Evolutionary conservation across 2,113 vertebrate species (phyloP).

Genomic region (Leptodactylus fuscus): DNA sequence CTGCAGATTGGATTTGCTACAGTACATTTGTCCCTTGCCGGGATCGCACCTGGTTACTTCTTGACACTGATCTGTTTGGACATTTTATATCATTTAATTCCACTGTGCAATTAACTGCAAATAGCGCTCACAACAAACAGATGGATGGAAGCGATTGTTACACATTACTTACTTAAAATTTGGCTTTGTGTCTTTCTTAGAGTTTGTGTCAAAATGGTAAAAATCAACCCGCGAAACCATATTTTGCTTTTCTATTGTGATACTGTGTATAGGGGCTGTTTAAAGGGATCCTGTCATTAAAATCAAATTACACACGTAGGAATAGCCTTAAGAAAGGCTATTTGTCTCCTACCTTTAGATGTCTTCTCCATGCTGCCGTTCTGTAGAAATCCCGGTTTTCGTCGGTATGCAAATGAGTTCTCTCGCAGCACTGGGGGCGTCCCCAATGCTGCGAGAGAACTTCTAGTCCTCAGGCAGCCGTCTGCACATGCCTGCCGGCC

Average conservation of each 20-base stretch:
- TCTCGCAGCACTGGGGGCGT: no score
- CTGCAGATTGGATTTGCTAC: constrained; percentile 34
- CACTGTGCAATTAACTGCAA: constrained; percentile 73
- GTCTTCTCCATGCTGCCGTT: no score
- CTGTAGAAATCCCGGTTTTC: no score
- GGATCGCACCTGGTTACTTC: constrained; percentile 70
- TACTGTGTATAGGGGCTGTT: neutral
- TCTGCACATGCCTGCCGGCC: no score
- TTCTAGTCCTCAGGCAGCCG: no score
- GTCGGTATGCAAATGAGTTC: no score
- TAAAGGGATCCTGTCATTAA: no score
- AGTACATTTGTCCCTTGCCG: constrained; percentile 37
- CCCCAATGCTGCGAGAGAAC: no score
- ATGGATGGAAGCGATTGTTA: constrained; percentile 57
- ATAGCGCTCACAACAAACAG: constrained; percentile 66
- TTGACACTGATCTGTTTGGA: constrained; percentile 79
- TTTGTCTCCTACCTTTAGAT: no score
- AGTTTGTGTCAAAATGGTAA: neutral
- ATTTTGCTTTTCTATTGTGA: neutral
- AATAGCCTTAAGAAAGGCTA: no score
- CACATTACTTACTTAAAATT: neutral
- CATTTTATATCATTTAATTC: constrained; percentile 77
- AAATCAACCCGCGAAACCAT: neutral
- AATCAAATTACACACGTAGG: no score
- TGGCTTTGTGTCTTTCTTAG: neutral